Evolutionary conservation across 2,797 vertebrate species (phyloP).

Genomic region (Scomberomorus guttatus): DNA sequence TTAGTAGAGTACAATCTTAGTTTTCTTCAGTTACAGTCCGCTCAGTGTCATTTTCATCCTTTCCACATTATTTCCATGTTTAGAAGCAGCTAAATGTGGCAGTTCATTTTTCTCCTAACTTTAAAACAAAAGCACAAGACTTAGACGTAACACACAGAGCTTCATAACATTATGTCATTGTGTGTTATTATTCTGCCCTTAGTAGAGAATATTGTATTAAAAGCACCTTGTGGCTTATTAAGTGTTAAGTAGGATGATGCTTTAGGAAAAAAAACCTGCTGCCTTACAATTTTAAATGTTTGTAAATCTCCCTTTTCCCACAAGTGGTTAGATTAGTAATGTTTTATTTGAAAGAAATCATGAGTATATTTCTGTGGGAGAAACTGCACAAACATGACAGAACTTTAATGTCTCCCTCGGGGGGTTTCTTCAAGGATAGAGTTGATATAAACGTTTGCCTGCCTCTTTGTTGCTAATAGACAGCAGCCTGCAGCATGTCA

Average conservation of each 20-base stretch:
- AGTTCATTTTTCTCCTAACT: background rate
- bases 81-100: background rate
- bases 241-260: slow-evolving; percentile 35
- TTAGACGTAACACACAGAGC: background rate
- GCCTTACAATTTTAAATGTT: slow-evolving; percentile 78
- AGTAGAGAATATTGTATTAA: slow-evolving; percentile 14
- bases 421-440: background rate
- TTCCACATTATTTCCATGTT: background rate
- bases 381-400: background rate
- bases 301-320: slow-evolving; percentile 50
- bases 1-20: background rate
- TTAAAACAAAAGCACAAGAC: slow-evolving; percentile 5
- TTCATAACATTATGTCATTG: background rate
- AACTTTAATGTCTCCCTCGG: slow-evolving; percentile 3
- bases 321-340: slow-evolving; percentile 21
- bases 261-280: slow-evolving; percentile 70
- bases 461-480: slow-evolving; percentile 44
- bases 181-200: slow-evolving; percentile 1
- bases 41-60: background rate
- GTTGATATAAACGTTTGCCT: slow-evolving; percentile 9
- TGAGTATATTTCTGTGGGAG: slow-evolving; percentile 27
- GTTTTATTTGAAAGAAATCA: slow-evolving; percentile 42
- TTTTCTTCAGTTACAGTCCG: background rate
- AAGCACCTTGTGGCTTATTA: slow-evolving; percentile 29
- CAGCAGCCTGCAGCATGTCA: slow-evolving; percentile 38